These are phyloP conservation scores for Myotis daubentonii DNA, from an alignment of 2,797 vertebrate genomes.

Conservation along the genomic window DNA sequence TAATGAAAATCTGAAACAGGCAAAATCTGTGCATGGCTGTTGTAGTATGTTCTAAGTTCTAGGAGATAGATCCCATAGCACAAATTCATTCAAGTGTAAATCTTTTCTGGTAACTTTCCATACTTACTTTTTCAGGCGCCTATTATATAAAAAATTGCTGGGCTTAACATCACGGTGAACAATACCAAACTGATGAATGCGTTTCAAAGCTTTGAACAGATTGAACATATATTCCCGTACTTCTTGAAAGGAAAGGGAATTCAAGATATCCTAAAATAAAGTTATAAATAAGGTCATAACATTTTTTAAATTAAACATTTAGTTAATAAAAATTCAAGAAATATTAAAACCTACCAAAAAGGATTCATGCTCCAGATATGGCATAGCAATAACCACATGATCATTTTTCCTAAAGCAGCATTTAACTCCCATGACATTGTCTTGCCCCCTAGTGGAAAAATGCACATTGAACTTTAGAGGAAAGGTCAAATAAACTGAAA, in stretches of 20 bases:
- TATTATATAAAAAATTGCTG: slow-evolving; percentile 91
- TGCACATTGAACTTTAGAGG: slow-evolving; percentile 47
- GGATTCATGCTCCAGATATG: slow-evolving; percentile 95
- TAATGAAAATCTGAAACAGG: slow-evolving; percentile 41
- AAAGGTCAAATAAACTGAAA: slow-evolving; percentile 56
- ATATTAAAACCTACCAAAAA: slow-evolving; percentile 90
- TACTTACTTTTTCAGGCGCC: slow-evolving; percentile 91
- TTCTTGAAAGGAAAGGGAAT: slow-evolving; percentile 93
- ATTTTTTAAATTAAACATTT: slow-evolving; percentile 61
- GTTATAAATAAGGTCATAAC: slow-evolving; percentile 65
- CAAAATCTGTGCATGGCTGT: neutral
- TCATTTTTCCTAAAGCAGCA: slow-evolving; percentile 98
- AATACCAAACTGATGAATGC: slow-evolving; percentile 97
- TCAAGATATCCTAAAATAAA: slow-evolving; percentile 92
- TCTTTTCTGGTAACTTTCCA: slow-evolving; percentile 42
- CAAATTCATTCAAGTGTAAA: neutral
- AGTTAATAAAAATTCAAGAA: slow-evolving; percentile 53
- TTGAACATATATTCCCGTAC: slow-evolving; percentile 96
- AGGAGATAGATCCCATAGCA: neutral
- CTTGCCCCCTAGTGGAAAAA: slow-evolving; percentile 90
- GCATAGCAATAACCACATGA: slow-evolving; percentile 98
- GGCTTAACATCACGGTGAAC: slow-evolving; percentile 97
- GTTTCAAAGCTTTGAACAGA: slow-evolving; percentile 93
- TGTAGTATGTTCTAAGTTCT: neutral
- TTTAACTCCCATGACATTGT: slow-evolving; percentile 97